phyloP scores from a whole-genome alignment of 2,113 vertebrate species.

The Phylloscopus trochilus region DNA sequence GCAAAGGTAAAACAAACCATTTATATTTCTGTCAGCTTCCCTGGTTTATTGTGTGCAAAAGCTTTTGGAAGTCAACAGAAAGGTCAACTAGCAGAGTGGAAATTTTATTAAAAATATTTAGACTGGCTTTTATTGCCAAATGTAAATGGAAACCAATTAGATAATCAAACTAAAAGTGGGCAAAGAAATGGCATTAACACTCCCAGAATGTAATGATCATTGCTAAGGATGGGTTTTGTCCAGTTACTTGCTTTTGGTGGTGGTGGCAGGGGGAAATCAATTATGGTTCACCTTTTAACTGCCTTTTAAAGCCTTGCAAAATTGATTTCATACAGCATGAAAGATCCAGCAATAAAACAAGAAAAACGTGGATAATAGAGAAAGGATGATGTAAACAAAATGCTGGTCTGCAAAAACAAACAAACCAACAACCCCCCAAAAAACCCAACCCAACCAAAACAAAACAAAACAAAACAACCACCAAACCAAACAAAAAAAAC shows the following conservation, averaged over 20 bases:
- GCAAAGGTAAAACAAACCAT: background rate
- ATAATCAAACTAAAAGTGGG: background rate
- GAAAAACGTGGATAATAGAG: background rate
- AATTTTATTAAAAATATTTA: constrained; percentile 37
- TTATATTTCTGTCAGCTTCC: background rate
- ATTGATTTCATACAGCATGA: background rate
- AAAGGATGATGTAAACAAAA: background rate
- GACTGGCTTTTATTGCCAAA: constrained; percentile 19
- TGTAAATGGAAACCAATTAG: constrained; percentile 32
- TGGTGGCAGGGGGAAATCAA: background rate
- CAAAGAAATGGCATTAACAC: background rate
- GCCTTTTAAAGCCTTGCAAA: constrained; percentile 40
- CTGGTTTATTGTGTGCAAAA: background rate
- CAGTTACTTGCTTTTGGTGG: background rate
- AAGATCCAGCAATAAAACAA: background rate
- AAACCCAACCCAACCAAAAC: too few species aligned
- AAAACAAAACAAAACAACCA: too few species aligned
- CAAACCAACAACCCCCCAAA: too few species aligned
- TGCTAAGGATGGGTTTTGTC: background rate
- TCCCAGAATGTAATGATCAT: background rate
- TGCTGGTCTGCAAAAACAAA: background rate
- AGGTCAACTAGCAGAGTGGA: background rate
- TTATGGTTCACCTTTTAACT: constrained; percentile 34
- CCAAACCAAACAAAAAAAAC: too few species aligned
- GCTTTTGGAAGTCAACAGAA: background rate